Evolutionary conservation across 1,140 invertebrate genomes (phyloP).

Genomic region (Platorchestia sp.): DNA sequence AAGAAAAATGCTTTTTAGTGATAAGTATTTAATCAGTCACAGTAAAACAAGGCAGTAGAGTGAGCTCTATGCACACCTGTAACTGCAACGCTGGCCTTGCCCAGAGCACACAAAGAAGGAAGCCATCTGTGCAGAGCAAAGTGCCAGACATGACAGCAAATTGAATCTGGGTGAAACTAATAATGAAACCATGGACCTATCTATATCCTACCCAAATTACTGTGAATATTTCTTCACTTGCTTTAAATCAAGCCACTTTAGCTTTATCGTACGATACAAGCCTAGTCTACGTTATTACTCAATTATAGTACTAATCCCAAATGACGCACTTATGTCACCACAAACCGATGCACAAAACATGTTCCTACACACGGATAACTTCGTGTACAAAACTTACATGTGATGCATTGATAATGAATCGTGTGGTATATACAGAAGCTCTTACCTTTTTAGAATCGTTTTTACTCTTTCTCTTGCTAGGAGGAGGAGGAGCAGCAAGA

Average conservation of each 20-base stretch:
- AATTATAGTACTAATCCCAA: background rate
- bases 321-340: too few relatives aligned
- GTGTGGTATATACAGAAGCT: background rate
- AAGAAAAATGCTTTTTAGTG: too few relatives aligned
- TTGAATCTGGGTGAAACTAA: background rate
- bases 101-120: background rate
- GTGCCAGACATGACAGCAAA: background rate
- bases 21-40: too few relatives aligned
- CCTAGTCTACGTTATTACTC: background rate
- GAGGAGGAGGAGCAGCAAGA: slow-evolving; percentile 48
- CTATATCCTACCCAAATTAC: background rate
- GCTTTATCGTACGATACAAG: background rate
- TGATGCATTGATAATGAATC: background rate
- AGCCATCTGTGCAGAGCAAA: background rate
- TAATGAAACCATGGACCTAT: background rate
- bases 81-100: background rate
- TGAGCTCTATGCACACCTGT: background rate
- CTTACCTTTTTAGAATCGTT: slow-evolving; percentile 54
- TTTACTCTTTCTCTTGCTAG: slow-evolving; percentile 55
- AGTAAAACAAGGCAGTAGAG: too few relatives aligned
- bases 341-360: too few relatives aligned
- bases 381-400: background rate
- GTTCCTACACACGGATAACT: background rate
- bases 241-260: background rate
- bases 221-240: background rate